phyloP scores from a whole-genome alignment of 2,113 vertebrate species.

The Hemichromis elongatus region DNA sequence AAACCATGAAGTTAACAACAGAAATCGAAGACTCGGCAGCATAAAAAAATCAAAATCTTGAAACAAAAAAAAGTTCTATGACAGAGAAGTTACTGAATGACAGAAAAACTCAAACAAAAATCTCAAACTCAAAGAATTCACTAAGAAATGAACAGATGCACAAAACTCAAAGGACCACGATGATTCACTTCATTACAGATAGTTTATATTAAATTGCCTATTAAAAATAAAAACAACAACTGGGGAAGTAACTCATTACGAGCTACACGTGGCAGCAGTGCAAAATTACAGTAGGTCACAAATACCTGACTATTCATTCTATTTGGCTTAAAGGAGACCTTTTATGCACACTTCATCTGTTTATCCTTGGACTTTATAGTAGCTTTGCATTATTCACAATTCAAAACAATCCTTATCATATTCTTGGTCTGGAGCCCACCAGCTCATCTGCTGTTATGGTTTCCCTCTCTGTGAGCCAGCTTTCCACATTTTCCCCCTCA shows the following conservation, averaged over 20 bases:
- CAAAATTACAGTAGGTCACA: background rate
- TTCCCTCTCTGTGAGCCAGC: background rate
- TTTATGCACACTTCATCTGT: background rate
- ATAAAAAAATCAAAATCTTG: background rate
- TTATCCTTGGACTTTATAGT: background rate
- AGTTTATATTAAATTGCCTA: background rate
- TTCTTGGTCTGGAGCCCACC: background rate
- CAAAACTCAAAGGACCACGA: background rate
- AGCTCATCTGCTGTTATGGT: background rate
- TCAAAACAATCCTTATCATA: background rate
- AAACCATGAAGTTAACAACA: background rate
- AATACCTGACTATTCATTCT: background rate
- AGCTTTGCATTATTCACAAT: background rate
- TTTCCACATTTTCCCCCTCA: background rate
- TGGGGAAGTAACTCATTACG: background rate
- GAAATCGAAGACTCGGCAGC: background rate
- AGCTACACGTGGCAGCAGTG: background rate
- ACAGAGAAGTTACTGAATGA: background rate
- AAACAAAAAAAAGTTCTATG: background rate
- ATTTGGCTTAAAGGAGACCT: background rate
- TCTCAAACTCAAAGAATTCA: background rate
- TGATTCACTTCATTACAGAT: fast-evolving
- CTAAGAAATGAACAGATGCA: background rate
- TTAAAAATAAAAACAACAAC: background rate
- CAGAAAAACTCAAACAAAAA: background rate